phyloP scores from a whole-genome alignment of 2,113 vertebrate genomes.

The Cynocephalus volans region DNA sequence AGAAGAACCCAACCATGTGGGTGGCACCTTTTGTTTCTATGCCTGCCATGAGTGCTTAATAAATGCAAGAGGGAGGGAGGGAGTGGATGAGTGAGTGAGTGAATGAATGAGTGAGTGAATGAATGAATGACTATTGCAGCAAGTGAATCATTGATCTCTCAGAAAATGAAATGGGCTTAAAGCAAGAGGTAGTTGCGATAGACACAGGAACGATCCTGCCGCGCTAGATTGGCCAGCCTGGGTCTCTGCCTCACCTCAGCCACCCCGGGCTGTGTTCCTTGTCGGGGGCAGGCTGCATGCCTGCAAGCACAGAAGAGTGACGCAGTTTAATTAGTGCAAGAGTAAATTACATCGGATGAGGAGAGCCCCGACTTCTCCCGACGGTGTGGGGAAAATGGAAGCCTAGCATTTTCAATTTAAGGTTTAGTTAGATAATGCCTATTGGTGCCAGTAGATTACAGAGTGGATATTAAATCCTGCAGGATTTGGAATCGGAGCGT shows the following conservation, averaged over 20 bases:
- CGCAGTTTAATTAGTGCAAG: constrained; percentile 86
- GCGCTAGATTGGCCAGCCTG: too few species aligned
- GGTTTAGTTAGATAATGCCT: constrained; percentile 92
- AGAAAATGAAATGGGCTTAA: background rate
- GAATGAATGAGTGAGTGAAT: background rate
- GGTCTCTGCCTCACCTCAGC: background rate
- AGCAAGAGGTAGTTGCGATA: background rate
- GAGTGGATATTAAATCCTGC: constrained; percentile 91
- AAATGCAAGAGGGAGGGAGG: background rate
- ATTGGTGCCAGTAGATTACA: constrained; percentile 91
- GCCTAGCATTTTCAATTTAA: constrained; percentile 90
- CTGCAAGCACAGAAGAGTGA: constrained; percentile 41
- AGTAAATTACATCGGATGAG: constrained; percentile 74
- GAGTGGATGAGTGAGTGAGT: background rate
- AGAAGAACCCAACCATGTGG: background rate
- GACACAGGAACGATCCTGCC: background rate
- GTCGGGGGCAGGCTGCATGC: background rate
- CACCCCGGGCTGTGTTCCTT: fast-evolving
- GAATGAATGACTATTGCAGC: background rate
- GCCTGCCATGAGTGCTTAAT: too few species aligned
- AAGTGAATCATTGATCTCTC: background rate
- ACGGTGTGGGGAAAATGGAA: constrained; percentile 77
- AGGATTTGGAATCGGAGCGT: constrained; percentile 87
- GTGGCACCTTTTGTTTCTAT: background rate
- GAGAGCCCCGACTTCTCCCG: constrained; percentile 72